Evolutionary conservation across 2,888 invertebrate genomes (phyloP), one percentile per base, ranked within the genome.

Genomic region (Gortyna flavago): DNA sequence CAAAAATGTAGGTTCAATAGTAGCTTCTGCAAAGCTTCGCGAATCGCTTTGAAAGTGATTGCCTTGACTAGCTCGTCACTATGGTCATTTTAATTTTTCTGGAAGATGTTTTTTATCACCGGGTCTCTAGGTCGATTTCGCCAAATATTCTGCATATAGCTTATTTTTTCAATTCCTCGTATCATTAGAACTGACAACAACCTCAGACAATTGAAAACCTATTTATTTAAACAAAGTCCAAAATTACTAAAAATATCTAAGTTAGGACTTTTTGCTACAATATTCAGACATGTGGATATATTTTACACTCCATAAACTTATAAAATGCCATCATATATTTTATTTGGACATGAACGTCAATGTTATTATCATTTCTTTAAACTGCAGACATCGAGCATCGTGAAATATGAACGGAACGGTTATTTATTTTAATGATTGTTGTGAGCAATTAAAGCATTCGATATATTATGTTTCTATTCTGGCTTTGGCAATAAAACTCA

Each of bases 321-420:
- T 29, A 4, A 65, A 73, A 69, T 65, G 71, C 41, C 13, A 65
- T 25, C 21, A 61, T 29, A 72, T 62, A 66, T 69, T 66, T 80
- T 75, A 78, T 81, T 74, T 67, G 41, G 29, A 3, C 35, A 72
- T 72, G 70, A 57, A 81, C 38, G 59, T 81, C 78, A 44, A 62
- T 66, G 59, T 80, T 61, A 70, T 70, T 72, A 69, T 80, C 35
- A 77, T 81, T 74, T 77, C 72, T 65, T 59, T 32, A 59, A 75
- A 54, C 16, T 57, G n/a, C 32, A 62, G 25, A 74, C 48, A 38
- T 57, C 21, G 3, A n/a, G 13, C 21, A 35, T 38, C n/a, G 69
- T 79, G 78, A 84, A 77, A 71, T 81, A 85, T 81, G 29, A 41
- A 25, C 51, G 29, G 41, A 62, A 77, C 54, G 41, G 65, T 66